These are phyloP conservation scores for Drosophila niveifrons DNA, from an alignment of 2,888 invertebrate genomes.

Conservation along the genomic window DNA sequence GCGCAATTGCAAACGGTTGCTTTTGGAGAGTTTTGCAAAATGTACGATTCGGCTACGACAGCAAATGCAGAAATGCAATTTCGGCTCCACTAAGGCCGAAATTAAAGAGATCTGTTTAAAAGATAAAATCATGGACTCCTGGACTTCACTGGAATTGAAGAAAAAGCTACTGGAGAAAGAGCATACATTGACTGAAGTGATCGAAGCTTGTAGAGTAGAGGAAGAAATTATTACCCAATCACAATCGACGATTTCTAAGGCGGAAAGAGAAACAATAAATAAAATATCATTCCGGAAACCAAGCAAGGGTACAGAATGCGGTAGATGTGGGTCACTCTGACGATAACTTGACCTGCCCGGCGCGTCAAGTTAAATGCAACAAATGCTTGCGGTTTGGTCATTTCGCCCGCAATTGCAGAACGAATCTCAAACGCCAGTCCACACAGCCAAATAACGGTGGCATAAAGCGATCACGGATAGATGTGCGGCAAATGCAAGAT, in stretches of 20 bases:
- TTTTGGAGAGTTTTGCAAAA: no score
- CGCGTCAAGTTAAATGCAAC: not conserved
- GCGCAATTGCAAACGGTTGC: no score
- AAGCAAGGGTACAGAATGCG: not conserved
- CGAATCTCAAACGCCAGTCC: not conserved
- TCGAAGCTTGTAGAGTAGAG: not conserved
- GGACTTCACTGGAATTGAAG: not conserved
- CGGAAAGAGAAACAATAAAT: not conserved
- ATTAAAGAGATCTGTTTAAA: not conserved
- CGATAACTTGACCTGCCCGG: slow-evolving; percentile 1
- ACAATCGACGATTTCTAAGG: not conserved
- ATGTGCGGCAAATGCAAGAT: not conserved
- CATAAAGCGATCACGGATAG: not conserved
- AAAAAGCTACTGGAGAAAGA: not conserved
- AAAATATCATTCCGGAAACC: not conserved
- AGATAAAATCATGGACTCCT: not conserved
- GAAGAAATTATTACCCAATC: not conserved
- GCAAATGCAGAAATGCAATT: not conserved
- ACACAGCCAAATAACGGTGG: not conserved
- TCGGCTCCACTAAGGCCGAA: not conserved
- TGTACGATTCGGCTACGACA: not conserved
- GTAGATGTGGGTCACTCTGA: not conserved
- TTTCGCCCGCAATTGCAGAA: slow-evolving; percentile 1
- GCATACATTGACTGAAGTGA: not conserved
- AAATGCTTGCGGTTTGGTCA: not conserved